phyloP scores from a whole-genome alignment of 2,797 vertebrate species.

The Semaprochilodus insignis region DNA sequence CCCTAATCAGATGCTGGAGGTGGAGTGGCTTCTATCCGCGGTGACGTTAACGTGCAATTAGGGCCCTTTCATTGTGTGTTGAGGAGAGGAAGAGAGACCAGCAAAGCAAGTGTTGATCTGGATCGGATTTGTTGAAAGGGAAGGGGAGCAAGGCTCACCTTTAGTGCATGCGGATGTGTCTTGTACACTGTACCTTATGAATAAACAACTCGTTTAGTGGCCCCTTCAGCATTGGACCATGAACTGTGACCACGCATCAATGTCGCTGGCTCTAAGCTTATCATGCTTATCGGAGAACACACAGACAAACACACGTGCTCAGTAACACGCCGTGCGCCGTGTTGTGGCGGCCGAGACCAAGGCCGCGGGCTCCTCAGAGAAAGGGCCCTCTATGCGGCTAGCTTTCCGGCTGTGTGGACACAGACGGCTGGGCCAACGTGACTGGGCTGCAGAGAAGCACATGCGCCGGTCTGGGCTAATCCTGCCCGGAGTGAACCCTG shows the following conservation, averaged over 20 bases:
- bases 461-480: conserved; percentile 58
- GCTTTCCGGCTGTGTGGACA: conserved; percentile 37
- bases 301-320: background rate
- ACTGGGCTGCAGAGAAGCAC: conserved; percentile 67
- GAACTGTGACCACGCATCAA: conserved; percentile 22
- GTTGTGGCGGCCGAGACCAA: background rate
- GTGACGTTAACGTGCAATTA: conserved; percentile 65
- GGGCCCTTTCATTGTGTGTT: conserved; percentile 58
- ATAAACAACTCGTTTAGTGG: conserved; percentile 29
- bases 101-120: conserved; percentile 52
- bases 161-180: conserved; percentile 27
- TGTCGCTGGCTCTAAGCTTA: background rate
- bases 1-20: conserved; percentile 67
- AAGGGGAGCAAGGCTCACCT: conserved; percentile 43
- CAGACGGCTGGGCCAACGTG: conserved; percentile 60
- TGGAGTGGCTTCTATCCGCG: conserved; percentile 72
- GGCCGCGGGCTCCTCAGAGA: conserved; percentile 56
- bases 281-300: conserved; percentile 2
- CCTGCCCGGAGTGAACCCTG: conserved; percentile 51
- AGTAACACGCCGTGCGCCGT: background rate
- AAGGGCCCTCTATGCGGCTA: conserved; percentile 50
- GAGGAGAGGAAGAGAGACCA: conserved; percentile 46
- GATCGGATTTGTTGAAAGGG: conserved; percentile 47
- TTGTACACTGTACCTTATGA: conserved; percentile 15
- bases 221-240: conserved; percentile 14